Evolutionary conservation across 2,113 vertebrate species (phyloP), one percentile per base, ranked within the genome.

Genomic region (Tragelaphus strepsiceros): DNA sequence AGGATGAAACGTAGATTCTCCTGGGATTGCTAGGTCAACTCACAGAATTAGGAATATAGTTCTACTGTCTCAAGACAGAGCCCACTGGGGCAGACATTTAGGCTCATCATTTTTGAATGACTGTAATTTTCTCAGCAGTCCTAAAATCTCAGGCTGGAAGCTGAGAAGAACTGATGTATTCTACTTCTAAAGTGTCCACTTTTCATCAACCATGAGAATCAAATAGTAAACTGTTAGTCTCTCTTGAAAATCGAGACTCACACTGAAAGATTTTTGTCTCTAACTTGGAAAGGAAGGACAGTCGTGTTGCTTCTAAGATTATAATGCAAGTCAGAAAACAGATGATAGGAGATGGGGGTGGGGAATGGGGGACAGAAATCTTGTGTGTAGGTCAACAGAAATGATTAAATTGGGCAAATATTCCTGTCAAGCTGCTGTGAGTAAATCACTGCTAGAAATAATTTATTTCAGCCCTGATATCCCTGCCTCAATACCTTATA

Each of bases 1-100:
- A 80, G 15, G 24, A n/a, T 51, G 22, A 58, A 30, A 85, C 59
- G 12, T 5, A 35, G 26, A 89, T 93, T 91, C 59, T 5, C 21
- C 19, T 19, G 67, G 78, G 7, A 90, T 56, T 46, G 16, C 16
- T 2, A 9, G 51, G 8, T 56, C 35, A 77, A 5, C 46, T 71
- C 3, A 30, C 7, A 89, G 64, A n/a, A 54, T 26, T 26, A 51
- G 17, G 22, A 96, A 91, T 77, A 62, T 56, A 28, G 15, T 26
- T 9, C 3, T n/a, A 39, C 49, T 53, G 2, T 15, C 39, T 43
- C 43, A 91, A 39, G 0, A 0, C 5, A 87, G 88, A 54, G 7
- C 22, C 4, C 43, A 46, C 56, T 74, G 59, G 98, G 95, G 43
- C 13, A n/a, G 0, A 11, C 10, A 0, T 0, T 26, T 0, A 24